Percentiles rank a stretch among this genome's conserved stretches.
These are phyloP conservation scores for Neolamprologus tretocephalus DNA, from an alignment of 2,113 vertebrate species.

Conservation along the genomic window DNA sequence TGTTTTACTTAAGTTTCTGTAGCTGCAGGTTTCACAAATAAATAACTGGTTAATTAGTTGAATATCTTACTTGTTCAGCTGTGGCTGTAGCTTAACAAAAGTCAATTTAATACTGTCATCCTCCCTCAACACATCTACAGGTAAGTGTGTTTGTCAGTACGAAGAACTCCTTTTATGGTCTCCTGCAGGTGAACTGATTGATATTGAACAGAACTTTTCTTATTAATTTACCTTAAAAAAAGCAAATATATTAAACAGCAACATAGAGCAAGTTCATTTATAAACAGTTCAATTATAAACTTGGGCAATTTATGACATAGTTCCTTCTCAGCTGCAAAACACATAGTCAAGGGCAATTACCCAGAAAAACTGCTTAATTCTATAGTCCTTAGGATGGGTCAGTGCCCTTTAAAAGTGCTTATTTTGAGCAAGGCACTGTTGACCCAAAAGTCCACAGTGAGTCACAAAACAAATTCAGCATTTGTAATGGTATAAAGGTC, in stretches of 20 bases:
- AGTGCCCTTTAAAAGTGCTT: not conserved
- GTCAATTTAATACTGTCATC: not conserved
- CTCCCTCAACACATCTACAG: not conserved
- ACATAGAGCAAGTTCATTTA: not conserved
- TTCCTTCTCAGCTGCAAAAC: not conserved
- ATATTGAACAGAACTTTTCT: not conserved
- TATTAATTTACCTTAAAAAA: not conserved
- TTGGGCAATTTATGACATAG: not conserved
- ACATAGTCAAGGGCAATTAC: not conserved
- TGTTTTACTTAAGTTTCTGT: not conserved
- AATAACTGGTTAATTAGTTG: not conserved
- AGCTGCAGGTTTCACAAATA: not conserved
- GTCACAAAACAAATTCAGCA: not conserved
- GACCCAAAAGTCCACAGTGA: not conserved
- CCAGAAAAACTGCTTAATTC: not conserved
- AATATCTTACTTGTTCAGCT: not conserved
- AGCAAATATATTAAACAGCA: not conserved
- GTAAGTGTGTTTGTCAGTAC: not conserved
- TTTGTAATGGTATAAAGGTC: not conserved
- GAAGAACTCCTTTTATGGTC: not conserved
- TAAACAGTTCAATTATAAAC: not conserved
- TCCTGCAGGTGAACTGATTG: not conserved
- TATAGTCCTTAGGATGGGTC: not conserved
- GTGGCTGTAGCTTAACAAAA: not conserved
- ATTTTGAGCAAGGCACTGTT: not conserved